Evolutionary conservation across 1,140 invertebrate species (phyloP).

Genomic region (Whitmania pigra): DNA sequence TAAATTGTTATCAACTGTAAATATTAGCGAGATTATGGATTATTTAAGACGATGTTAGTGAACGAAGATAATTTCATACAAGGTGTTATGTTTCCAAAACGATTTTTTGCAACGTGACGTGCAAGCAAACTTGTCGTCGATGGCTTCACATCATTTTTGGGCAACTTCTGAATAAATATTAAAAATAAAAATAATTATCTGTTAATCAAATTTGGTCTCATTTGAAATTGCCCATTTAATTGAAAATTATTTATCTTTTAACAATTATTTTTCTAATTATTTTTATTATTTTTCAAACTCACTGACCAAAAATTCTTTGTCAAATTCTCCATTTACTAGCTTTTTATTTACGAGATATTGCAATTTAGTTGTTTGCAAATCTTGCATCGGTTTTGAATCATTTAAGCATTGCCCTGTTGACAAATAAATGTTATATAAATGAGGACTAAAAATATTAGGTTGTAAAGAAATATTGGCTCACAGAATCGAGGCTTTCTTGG

Average conservation of each 20-base stretch:
- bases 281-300: neutral
- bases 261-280: neutral
- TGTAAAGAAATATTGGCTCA: no score
- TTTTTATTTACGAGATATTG: neutral
- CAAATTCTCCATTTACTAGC: neutral
- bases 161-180: neutral
- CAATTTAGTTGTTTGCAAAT: neutral
- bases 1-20: constrained; percentile 3
- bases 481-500: no score
- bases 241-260: neutral
- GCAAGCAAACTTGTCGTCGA: neutral
- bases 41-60: neutral
- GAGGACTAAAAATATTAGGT: no score
- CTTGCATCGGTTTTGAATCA: no score
- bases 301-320: neutral
- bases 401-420: neutral
- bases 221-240: no score
- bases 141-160: neutral
- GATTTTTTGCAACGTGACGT: neutral
- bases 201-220: neutral
- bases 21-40: neutral
- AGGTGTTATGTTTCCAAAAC: neutral
- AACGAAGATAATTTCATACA: neutral
- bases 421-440: neutral
- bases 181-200: neutral